phyloP scores from a whole-genome alignment of 2,113 vertebrate genomes.

The Amblyornis subalaris region DNA sequence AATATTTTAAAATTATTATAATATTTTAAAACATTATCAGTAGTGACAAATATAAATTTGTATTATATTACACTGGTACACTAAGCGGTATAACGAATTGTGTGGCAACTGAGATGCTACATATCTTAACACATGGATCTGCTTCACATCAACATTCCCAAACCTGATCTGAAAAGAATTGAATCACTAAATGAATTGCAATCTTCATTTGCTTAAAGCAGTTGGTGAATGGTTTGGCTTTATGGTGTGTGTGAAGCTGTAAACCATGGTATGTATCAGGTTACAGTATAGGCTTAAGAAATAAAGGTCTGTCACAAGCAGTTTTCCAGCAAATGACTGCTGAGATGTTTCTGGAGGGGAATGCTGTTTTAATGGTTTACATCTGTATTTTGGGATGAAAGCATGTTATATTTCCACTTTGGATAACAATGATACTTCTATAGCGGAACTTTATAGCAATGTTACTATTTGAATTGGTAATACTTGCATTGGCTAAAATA shows the following conservation, averaged over 20 bases:
- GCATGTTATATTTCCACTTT: background rate
- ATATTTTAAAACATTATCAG: background rate
- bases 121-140: background rate
- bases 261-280: background rate
- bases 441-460: background rate
- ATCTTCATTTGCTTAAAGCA: background rate
- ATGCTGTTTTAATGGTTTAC: conserved; percentile 8
- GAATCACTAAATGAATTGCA: background rate
- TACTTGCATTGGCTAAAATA: background rate
- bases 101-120: background rate
- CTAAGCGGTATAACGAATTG: background rate
- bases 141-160: background rate
- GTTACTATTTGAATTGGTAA: background rate
- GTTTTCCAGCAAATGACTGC: background rate
- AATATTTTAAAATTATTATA: background rate
- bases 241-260: background rate
- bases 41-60: background rate
- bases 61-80: background rate
- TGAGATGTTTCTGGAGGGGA: background rate
- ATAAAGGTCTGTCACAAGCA: background rate
- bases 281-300: background rate
- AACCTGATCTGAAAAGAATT: background rate
- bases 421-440: background rate
- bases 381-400: conserved; percentile 22
- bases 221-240: background rate